These are phyloP conservation scores for Embidobia sp. DNA, from an alignment of 2,888 invertebrate species.

Conservation along the genomic window DNA sequence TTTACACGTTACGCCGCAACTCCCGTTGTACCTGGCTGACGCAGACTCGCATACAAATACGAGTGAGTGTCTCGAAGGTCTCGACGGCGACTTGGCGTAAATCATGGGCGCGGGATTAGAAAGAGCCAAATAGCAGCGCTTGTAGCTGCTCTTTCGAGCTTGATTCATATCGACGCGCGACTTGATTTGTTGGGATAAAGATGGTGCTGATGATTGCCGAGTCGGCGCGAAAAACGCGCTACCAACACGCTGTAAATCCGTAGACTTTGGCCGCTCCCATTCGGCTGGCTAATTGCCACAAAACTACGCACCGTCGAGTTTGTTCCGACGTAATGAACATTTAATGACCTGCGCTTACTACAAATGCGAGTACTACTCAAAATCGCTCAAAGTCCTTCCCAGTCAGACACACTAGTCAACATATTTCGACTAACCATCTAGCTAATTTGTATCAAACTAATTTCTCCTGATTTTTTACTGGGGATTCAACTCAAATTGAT, in stretches of 20 bases:
- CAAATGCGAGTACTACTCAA: too few relatives aligned
- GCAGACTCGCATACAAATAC: slow-evolving; percentile 18
- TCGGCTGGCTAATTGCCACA: slow-evolving; percentile 38
- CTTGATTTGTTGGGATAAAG: slow-evolving; percentile 30
- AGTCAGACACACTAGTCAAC: too few relatives aligned
- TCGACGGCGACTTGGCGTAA: slow-evolving; percentile 39
- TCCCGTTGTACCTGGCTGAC: slow-evolving; percentile 11
- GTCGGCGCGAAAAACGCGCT: slow-evolving; percentile 4
- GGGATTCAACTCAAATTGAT: too few relatives aligned
- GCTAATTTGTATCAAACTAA: too few relatives aligned
- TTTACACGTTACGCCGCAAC: slow-evolving; percentile 22
- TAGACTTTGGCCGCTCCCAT: slow-evolving; percentile 9
- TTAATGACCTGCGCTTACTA: too few relatives aligned
- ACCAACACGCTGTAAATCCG: slow-evolving; percentile 8
- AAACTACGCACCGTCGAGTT: background rate
- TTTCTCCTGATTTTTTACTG: too few relatives aligned
- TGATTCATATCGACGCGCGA: slow-evolving; percentile 49
- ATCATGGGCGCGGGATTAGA: slow-evolving; percentile 33
- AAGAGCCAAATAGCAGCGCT: slow-evolving; percentile 18
- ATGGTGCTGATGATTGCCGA: background rate
- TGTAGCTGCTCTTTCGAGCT: slow-evolving; percentile 13
- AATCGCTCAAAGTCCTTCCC: too few relatives aligned
- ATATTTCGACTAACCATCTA: too few relatives aligned
- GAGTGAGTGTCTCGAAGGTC: slow-evolving; percentile 13
- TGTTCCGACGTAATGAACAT: slow-evolving; percentile 14